A percentile compares a stretch with the other conserved stretches of the same genome.
These are phyloP conservation scores for Drosophila mojavensis DNA, from an alignment of 1,140 invertebrate genomes.

Conservation along the genomic window DNA sequence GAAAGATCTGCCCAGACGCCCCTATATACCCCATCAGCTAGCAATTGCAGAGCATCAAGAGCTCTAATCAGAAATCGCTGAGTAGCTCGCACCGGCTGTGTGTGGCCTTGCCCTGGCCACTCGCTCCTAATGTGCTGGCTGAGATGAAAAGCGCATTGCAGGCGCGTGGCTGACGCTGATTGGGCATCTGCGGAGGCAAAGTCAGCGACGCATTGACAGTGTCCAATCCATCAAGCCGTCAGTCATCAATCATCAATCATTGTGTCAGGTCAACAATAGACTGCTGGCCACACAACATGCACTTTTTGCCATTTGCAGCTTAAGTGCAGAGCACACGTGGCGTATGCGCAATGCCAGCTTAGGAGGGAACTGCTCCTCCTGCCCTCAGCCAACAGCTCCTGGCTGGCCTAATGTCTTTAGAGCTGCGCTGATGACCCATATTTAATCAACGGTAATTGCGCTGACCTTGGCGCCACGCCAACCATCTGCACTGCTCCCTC, in stretches of 20 bases:
- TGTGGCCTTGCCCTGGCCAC: background rate
- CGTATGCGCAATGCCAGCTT: conserved; percentile 49
- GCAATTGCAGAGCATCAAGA: background rate
- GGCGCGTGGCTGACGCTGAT: background rate
- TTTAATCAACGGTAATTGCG: conserved; percentile 73
- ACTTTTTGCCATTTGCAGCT: conserved; percentile 5
- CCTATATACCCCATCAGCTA: background rate
- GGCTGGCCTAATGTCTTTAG: conserved; percentile 37
- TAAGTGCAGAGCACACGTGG: conserved; percentile 25
- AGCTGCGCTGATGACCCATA: conserved; percentile 63
- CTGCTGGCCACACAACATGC: conserved; percentile 1
- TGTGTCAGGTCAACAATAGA: background rate
- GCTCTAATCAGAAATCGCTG: background rate
- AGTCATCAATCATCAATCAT: conserved; percentile 10
- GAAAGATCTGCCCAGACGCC: background rate
- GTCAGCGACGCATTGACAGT: background rate
- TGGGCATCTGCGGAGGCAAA: background rate
- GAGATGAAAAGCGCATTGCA: background rate
- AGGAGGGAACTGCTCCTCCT: too few relatives aligned
- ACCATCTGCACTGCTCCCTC: background rate
- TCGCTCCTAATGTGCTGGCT: background rate
- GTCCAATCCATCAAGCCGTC: conserved; percentile 8
- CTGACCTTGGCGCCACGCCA: background rate
- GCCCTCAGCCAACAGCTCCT: conserved; percentile 37
- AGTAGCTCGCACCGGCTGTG: background rate